Base-by-base conservation (phyloP, 92 coral and sea anemone species). In the Anthopleura xanthogrammica region DNA sequence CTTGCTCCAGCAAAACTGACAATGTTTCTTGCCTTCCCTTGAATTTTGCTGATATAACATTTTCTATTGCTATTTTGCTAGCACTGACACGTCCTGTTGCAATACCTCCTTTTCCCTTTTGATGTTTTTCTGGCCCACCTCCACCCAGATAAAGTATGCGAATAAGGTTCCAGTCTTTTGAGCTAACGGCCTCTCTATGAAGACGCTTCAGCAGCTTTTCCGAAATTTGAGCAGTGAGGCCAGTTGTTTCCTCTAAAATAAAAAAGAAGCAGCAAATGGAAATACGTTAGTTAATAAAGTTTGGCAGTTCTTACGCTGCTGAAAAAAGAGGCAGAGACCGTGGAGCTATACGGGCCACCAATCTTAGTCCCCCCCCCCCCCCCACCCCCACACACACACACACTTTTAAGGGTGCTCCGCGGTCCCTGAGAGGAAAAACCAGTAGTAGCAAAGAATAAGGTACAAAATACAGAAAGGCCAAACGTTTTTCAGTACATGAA, bases 141-240 rank as follows among this genome's bases (percentile, higher is more conserved):
- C 95, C 95, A 54, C 95, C 98, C 16, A 93, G 86, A 80, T 90
- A 88, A 43, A 93, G 83, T 0, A 95, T 85, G 54, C 90, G 90
- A 24, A 95, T 60, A 80, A 75, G 87, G 23, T 91, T 91, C 98
- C 98, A 95, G 66, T 95, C 85, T 46, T 70, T 80, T 43, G 78
- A 79, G 36, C 65, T 9, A 10, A 88, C 87, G 39, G 86, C 87
- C 50, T 83, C 80, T 36, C 42, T 82, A 20, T 84, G 60, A 73
- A 88, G 76, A 17, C 76, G 77, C 17, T 57, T 70, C 22, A 95
- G 20, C 48, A 89, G 41, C 23, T 77, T 52, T 55, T 71, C 85
- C 40, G 93, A 90, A 12, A 88, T 83, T 23, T 88, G 86, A 68
- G 78, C 80, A 54, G 85, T 87, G 60, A 95, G 79, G 1, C 85